Evolutionary conservation across 2,888 invertebrate genomes (phyloP).

Genomic region (Lepidonotus clava): DNA sequence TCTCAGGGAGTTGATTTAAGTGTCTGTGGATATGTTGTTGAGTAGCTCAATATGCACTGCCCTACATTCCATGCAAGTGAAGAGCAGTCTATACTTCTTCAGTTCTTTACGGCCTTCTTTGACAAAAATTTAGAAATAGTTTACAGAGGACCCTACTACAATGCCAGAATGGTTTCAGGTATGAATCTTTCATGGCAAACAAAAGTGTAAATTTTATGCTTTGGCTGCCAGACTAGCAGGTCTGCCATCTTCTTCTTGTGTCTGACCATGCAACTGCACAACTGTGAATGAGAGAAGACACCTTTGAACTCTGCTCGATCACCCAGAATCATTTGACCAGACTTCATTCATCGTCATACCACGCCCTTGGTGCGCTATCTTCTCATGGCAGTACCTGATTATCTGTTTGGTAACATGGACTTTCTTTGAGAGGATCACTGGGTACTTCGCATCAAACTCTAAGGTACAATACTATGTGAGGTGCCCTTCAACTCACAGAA

Average conservation of each 20-base stretch:
- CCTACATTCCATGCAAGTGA: constrained; percentile 52
- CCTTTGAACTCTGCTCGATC: constrained; percentile 27
- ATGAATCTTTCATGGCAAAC: too few relatives aligned
- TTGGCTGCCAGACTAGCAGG: constrained; percentile 64
- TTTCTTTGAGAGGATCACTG: constrained; percentile 53
- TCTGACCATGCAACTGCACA: constrained; percentile 53
- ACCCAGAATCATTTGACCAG: constrained; percentile 61
- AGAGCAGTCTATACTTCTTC: constrained; percentile 67
- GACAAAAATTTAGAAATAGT: constrained; percentile 65
- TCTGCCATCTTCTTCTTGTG: constrained; percentile 60
- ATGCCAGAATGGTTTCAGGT: constrained; percentile 67
- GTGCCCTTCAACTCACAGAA: constrained; percentile 60
- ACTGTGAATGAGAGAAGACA: constrained; percentile 37
- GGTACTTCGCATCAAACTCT: constrained; percentile 51
- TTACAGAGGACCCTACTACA: constrained; percentile 68
- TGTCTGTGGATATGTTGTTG: constrained; percentile 12
- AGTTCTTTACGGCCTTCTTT: constrained; percentile 67
- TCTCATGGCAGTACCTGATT: constrained; percentile 64
- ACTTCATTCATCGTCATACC: constrained; percentile 65
- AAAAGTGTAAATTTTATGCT: constrained; percentile 63
- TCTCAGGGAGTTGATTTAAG: constrained; percentile 20
- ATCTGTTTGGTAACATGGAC: constrained; percentile 54
- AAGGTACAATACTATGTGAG: constrained; percentile 20
- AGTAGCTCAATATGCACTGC: constrained; percentile 50
- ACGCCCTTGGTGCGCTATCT: constrained; percentile 62